Base-by-base conservation (phyloP, 2,888 invertebrate species). In the Cryptosula pallasiana region DNA sequence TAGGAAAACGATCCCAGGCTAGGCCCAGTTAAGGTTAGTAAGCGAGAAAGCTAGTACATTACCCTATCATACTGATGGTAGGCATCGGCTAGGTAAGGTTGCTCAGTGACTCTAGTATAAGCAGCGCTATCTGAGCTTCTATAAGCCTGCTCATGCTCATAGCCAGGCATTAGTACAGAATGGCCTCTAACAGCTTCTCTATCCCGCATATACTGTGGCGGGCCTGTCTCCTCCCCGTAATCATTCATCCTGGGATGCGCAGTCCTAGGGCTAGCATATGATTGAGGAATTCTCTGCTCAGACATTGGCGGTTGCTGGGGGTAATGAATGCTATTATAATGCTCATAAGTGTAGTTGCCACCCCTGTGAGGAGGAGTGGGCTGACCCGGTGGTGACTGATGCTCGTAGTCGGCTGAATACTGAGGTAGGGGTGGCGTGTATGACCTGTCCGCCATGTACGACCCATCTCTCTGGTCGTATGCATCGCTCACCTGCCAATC, bases 81-180 rank as follows among this genome's bases (percentile, higher is more conserved):
- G 20, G 45, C 20, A 20, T 45, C 45, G 5, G 9, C 45, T 13
- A 13, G 45, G 9, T 13, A 20, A 20, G 45, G 45, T 20, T 45
- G 45, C 45, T 45, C 45, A 13, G 45, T 20, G 45, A 5, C 45
- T 13, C 45, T 45, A 45, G 45, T 45, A 20, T 45, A 45, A 45
- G 45, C 45, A 5, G 45, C 45, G 45, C 45, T 45, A 45, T 45
- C 20, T 45, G 45, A 45, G 45, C 45, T 45, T 45, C 45, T 45
- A 45, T 45, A 45, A 45, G 45, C 5, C 45, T 13, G 20, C 5
- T 20, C 20, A 45, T 45, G 45, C 45, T 45, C 45, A 45, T 45
- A 45, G 45, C 45, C 45, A 16, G 63, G 63, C 63, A 63, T 63
- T 32, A 63, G 63, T 32, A 34, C 63, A 25, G 63, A 63, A 27